Percentiles rank a stretch among this genome's conserved stretches.
These are phyloP conservation scores for Ephydatia muelleri DNA, from an alignment of 37 sponge, comb jelly and placozoan species.

Conservation along the genomic window DNA sequence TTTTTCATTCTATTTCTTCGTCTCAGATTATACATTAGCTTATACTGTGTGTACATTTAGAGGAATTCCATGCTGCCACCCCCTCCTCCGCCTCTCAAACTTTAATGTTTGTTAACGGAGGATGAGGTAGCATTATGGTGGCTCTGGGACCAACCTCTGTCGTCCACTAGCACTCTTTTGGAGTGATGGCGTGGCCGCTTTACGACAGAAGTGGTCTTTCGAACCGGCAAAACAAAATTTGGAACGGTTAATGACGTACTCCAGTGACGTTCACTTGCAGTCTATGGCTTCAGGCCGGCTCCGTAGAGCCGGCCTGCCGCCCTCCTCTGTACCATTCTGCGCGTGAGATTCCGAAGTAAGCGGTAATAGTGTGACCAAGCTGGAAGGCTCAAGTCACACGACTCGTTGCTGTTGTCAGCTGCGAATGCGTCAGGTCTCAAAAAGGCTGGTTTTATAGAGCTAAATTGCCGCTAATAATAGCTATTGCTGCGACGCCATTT, in stretches of 20 bases:
- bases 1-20: too few relatives aligned
- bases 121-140: neutral
- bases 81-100: neutral
- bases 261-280: neutral
- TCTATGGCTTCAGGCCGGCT: neutral
- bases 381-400: neutral
- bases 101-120: neutral
- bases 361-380: neutral
- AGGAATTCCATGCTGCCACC: neutral
- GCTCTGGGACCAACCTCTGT: neutral
- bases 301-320: neutral
- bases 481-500: too few relatives aligned
- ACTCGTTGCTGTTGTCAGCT: neutral
- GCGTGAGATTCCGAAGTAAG: neutral
- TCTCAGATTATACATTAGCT: too few relatives aligned
- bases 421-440: neutral
- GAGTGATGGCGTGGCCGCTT: slow-evolving; percentile 72
- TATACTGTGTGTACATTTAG: too few relatives aligned
- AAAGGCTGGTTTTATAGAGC: neutral
- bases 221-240: slow-evolving; percentile 7
- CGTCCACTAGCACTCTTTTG: slow-evolving; percentile 43
- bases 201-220: slow-evolving; percentile 26
- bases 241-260: neutral
- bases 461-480: neutral
- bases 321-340: neutral